Evolutionary conservation across 2,888 invertebrate species (phyloP).

Genomic region (Camponotus fellah): DNA sequence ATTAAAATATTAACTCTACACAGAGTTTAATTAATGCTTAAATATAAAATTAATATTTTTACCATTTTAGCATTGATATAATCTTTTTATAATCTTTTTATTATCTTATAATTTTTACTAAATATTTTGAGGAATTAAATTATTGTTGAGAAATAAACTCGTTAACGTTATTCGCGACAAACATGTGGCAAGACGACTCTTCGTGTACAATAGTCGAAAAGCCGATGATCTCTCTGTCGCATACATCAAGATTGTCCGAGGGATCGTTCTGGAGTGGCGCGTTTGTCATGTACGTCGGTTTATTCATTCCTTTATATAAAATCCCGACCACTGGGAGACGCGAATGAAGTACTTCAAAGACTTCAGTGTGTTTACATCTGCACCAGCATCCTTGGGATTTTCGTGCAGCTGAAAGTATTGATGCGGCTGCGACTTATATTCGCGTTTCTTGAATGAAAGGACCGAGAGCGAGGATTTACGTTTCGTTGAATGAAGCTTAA

Average conservation of each 20-base stretch:
- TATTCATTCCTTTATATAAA: constrained; percentile 60
- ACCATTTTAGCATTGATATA: background rate
- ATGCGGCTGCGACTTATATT: constrained; percentile 64
- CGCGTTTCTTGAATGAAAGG: constrained; percentile 66
- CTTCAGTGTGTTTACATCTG: constrained; percentile 69
- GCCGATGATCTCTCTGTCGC: constrained; percentile 54
- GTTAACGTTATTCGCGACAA: constrained; percentile 12
- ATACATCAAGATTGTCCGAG: constrained; percentile 37
- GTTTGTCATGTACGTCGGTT: constrained; percentile 65
- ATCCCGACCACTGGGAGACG: constrained; percentile 36
- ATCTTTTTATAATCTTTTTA: background rate
- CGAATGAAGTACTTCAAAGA: constrained; percentile 49
- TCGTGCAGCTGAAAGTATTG: constrained; percentile 63
- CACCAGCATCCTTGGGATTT: constrained; percentile 65
- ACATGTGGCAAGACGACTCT: constrained; percentile 1
- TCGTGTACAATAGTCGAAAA: constrained; percentile 13
- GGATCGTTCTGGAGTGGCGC: constrained; percentile 66
- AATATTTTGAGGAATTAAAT: background rate
- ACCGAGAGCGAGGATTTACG: constrained; percentile 65
- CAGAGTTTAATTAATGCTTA: background rate
- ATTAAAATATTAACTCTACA: background rate
- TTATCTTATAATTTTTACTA: background rate
- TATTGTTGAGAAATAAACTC: constrained; percentile 12
- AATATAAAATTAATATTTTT: background rate
- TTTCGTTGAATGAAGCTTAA: constrained; percentile 70